These are phyloP conservation scores for Microtus oregoni DNA, from an alignment of 2,113 vertebrate species.

Conservation along the genomic window DNA sequence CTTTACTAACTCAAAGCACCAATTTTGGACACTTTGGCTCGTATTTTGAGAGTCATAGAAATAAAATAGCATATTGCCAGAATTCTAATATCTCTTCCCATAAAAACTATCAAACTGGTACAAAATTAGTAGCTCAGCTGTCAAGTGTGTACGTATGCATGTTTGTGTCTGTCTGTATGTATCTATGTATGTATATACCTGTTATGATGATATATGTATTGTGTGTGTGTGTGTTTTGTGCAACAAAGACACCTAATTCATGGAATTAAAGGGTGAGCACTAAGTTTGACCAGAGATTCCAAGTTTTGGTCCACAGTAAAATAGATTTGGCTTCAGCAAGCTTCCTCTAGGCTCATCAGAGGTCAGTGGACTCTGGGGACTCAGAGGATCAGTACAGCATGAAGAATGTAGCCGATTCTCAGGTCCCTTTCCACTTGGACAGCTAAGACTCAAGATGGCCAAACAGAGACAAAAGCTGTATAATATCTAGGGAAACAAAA, in stretches of 20 bases:
- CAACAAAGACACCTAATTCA: neutral
- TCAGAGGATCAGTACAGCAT: neutral
- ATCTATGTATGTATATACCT: no score
- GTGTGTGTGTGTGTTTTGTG: neutral
- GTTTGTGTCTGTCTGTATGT: neutral
- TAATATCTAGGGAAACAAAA: conserved; percentile 32
- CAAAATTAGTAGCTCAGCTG: neutral
- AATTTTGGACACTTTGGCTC: neutral
- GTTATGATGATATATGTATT: neutral
- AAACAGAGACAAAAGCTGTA: neutral
- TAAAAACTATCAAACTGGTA: neutral
- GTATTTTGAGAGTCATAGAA: neutral
- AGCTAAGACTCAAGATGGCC: neutral
- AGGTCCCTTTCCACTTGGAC: neutral
- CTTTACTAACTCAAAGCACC: neutral
- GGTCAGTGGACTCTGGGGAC: no score
- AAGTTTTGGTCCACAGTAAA: no score
- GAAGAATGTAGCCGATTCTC: neutral
- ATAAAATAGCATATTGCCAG: neutral
- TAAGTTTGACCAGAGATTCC: neutral
- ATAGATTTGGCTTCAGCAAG: neutral
- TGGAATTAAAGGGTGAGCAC: neutral
- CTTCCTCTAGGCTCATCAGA: no score
- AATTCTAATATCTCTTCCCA: neutral
- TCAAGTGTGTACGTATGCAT: neutral